Evolutionary conservation across 2,113 vertebrate species (phyloP).

Genomic region (Sylvietta virens): DNA sequence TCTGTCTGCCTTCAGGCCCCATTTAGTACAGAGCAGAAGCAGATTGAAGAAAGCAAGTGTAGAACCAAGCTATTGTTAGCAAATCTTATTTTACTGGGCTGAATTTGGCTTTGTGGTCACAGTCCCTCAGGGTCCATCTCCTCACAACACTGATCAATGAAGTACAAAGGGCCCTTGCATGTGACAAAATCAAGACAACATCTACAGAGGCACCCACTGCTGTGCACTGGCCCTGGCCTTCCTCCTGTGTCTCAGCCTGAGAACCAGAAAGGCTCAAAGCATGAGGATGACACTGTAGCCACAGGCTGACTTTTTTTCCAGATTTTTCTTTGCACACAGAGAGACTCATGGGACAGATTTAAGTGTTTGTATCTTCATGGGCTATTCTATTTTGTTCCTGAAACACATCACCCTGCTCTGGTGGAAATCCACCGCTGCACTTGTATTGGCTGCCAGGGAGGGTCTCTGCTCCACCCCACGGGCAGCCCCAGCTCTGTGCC

Average conservation of each 20-base stretch:
- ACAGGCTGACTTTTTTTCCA: not conserved
- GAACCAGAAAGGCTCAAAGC: not conserved
- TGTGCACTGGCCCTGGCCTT: not conserved
- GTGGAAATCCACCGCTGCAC: rapidly evolving
- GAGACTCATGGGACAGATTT: not conserved
- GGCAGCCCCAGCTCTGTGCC: not conserved
- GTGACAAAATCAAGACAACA: not conserved
- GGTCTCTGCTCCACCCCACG: not conserved
- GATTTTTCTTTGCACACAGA: not conserved
- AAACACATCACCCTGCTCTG: not conserved
- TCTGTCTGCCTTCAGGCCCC: slow-evolving; percentile 3
- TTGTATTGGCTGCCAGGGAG: rapidly evolving
- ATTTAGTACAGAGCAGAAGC: not conserved
- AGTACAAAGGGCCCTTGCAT: not conserved
- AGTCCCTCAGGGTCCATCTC: not conserved
- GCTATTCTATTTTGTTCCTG: not conserved
- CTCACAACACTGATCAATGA: not conserved
- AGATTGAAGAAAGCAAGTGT: not conserved
- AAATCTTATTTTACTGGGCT: not conserved
- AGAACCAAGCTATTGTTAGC: not conserved
- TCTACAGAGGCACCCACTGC: not conserved
- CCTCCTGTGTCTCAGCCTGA: not conserved
- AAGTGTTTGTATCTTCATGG: not conserved
- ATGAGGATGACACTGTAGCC: not conserved
- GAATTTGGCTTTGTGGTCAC: not conserved